Evolutionary conservation across 1,140 invertebrate genomes (phyloP), one percentile per base, ranked within the genome.

Genomic region (Acromyrmex echinatior): DNA sequence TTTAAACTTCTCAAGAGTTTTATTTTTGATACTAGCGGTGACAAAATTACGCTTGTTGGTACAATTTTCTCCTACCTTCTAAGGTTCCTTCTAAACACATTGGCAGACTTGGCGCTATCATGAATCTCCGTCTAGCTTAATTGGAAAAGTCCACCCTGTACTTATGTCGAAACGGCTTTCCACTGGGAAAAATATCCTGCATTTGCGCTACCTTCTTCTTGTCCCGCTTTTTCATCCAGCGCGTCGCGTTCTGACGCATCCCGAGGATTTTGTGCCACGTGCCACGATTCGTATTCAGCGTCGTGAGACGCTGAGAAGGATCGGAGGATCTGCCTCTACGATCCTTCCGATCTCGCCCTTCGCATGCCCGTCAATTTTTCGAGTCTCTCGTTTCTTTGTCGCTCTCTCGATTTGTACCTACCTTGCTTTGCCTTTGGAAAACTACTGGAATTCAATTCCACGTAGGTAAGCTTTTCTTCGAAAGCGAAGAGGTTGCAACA

Each of bases 81-180:
- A 25, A 1, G 7, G 25, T 76, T 62, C 51, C 25, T 31, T 71
- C n/a, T 62, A 74, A 84, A 84, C 28, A 84, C 45, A 39, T 49
- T 49, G 70, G 70, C 80, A 21, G 70, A 49, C 28, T 62, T 39
- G 39, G 39, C 9, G 3, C 65, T 9, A 71, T 68, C 88, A 92
- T 94, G 92, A 93, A 94, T 94, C 93, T 93, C 73, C 73, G 89
- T 88, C 84, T 66, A 68, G 85, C 87, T 91, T 94, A 94, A 94
- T 94, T 94, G 93, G 92, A 94, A 94, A 94, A 94, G 92, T 94
- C 92, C 88, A 90, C 91, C n/a, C n/a, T 28, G 16, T 79, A 60
- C 49, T 49, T 63, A 51, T 18, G 18, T 84, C 84, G 87, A 85
- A 85, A 16, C 60, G 66, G 1, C 1, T 93, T 94, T 91, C 74